Conservation (phyloP, 1,140 invertebrate species). For the Atta texana region DNA sequence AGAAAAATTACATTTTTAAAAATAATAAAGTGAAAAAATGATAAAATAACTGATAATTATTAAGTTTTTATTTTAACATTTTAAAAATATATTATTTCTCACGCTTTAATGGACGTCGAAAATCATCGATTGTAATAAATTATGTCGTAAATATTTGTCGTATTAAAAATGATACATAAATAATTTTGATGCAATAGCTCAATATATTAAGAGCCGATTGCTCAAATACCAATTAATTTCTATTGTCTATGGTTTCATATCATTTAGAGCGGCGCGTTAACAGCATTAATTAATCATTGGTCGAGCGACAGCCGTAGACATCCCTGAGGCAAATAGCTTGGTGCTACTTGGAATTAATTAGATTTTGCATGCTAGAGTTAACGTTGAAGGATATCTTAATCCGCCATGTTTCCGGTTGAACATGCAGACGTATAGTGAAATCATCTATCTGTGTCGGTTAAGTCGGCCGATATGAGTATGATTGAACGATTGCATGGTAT, state of each 20-base stretch:
- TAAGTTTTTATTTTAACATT: too few relatives aligned
- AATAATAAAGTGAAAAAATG: too few relatives aligned
- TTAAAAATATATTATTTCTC: background rate
- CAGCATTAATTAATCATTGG: conserved; percentile 69
- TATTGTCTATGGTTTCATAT: conserved; percentile 51
- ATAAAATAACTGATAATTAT: too few relatives aligned
- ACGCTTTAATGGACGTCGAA: background rate
- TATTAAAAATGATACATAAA: background rate
- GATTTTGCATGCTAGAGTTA: conserved; percentile 46
- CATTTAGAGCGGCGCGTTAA: conserved; percentile 41
- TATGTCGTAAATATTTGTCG: background rate
- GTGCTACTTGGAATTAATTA: conserved; percentile 59
- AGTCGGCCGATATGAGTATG: conserved; percentile 36
- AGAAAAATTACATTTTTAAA: too few relatives aligned
- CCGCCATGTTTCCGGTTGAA: conserved; percentile 30
- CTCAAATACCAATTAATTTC: conserved; percentile 66
- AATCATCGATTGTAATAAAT: conserved; percentile 15
- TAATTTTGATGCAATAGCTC: background rate
- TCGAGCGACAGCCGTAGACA: conserved; percentile 40
- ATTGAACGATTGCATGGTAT: conserved; percentile 37
- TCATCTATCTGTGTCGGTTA: conserved; percentile 56
- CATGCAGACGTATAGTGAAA: background rate
- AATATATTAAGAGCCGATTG: conserved; percentile 13
- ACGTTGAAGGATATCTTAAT: conserved; percentile 56
- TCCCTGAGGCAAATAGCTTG: conserved; percentile 50